Base-by-base conservation (phyloP, 2,797 vertebrate genomes). In the Setipinna tenuifilis region DNA sequence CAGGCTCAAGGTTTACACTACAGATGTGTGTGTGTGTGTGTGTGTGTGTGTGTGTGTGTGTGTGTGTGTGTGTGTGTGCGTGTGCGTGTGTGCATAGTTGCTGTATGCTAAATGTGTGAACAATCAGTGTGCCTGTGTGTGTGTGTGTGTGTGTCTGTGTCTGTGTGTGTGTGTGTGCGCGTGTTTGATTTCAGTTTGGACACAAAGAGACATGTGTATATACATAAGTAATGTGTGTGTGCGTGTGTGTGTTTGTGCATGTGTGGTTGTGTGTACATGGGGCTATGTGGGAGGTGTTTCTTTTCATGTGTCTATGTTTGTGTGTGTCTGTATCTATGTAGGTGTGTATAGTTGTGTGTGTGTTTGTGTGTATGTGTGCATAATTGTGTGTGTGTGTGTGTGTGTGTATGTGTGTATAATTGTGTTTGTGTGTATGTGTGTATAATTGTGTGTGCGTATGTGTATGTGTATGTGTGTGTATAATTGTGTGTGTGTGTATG, bases 31-130 rank as follows among this genome's bases (percentile, higher is more conserved):
- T n/a, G n/a, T n/a, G n/a, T n/a, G n/a, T n/a, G n/a, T n/a, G n/a
- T n/a, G n/a, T 61, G 19, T n/a, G 58, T n/a, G 19, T 21, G 58
- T 75, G 12, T 25, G 62, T 23, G 54, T 23, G 19, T 65, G 25
- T 25, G 50, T 35, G 12, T 62, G 65, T 82, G 83, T 80, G 23
- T 68, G 41, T 58, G 28, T 83, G 59, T 80, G 83, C n/a, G n/a
- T n/a, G n/a, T n/a, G 35, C 2, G 35, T 5, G 5, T 41, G 35
- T 5, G 5, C 35, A 41, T 41, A 41, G 35, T 41, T 41, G 35
- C 35, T 41, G 35, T 41, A 41, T 41, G 5, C 35, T 41, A 5
- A 5, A 41, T n/a, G 19, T 71, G 57, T 83, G 48, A 41, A 50
- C 71, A 7, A 83, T 65, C 35, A 41, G 35, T 41, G 35, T 41